A percentile compares a stretch with the other conserved stretches of the same genome.
These are phyloP conservation scores for Australoheros facetus DNA, from an alignment of 2,797 vertebrate genomes.

Conservation along the genomic window DNA sequence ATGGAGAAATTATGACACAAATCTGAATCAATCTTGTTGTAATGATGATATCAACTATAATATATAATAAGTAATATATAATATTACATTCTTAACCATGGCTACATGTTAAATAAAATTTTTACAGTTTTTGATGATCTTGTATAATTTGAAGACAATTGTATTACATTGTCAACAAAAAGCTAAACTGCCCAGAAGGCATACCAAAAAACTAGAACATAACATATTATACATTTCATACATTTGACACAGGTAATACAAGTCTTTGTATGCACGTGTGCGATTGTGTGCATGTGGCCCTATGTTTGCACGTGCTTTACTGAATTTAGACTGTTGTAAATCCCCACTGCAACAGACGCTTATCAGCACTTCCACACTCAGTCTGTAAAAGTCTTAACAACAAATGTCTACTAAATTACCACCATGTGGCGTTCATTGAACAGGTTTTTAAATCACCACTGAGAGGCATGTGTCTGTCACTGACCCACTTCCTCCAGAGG, in stretches of 20 bases:
- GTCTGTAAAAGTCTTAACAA: conserved; percentile 10
- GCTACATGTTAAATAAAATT: not conserved
- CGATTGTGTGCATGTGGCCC: not conserved
- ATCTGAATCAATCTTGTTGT: not conserved
- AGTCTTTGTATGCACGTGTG: not conserved
- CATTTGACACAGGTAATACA: not conserved
- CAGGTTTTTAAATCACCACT: conserved; percentile 33
- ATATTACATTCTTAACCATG: not conserved
- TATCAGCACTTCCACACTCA: conserved; percentile 35
- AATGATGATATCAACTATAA: not conserved
- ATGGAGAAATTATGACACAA: conserved; percentile 31
- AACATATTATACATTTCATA: not conserved
- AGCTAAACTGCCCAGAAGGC: not conserved
- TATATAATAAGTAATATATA: not conserved
- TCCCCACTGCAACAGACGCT: conserved; percentile 24
- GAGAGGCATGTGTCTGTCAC: conserved; percentile 7
- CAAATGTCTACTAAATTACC: conserved; percentile 19
- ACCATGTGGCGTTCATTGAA: conserved; percentile 28
- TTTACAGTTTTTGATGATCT: not conserved
- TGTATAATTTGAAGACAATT: not conserved
- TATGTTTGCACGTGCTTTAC: not conserved
- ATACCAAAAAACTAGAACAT: not conserved
- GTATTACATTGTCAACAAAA: not conserved
- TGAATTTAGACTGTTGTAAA: conserved; percentile 33
- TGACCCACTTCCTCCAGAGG: conserved; percentile 15